Conservation (phyloP, 92 coral and sea anemone genomes). For the Heliopora coerulea region DNA sequence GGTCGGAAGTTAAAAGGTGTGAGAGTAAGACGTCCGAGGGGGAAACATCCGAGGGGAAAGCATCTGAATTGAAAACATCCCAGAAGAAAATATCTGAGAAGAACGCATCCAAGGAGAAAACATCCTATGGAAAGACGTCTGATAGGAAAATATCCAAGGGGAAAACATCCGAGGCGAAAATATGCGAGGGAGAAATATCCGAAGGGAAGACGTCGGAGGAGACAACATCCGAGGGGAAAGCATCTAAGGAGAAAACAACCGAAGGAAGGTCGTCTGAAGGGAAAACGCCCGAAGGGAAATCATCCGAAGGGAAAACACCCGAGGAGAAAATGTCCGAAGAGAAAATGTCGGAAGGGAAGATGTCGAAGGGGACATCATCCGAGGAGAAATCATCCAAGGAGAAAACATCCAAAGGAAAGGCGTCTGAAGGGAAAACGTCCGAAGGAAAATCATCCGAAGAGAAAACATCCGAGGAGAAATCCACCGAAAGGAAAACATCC, state of each 20-base stretch:
- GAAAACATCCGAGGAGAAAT: constrained; percentile 20
- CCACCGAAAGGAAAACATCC: neutral
- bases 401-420: neutral
- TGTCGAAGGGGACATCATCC: neutral
- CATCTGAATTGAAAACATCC: too few species aligned
- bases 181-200: neutral
- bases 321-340: neutral
- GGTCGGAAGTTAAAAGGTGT: neutral
- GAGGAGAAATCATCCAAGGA: neutral
- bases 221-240: neutral
- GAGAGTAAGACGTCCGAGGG: neutral
- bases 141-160: neutral
- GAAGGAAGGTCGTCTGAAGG: neutral
- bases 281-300: neutral
- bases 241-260: constrained; percentile 1
- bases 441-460: constrained; percentile 4
- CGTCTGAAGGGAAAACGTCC: neutral
- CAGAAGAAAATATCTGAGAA: too few species aligned
- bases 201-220: constrained; percentile 1
- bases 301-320: neutral
- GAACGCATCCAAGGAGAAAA: neutral
- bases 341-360: neutral
- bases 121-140: neutral
- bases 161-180: neutral
- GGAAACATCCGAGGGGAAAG: neutral